These are phyloP conservation scores for Ondatra zibethicus DNA, from an alignment of 2,113 vertebrate species.

Conservation along the genomic window DNA sequence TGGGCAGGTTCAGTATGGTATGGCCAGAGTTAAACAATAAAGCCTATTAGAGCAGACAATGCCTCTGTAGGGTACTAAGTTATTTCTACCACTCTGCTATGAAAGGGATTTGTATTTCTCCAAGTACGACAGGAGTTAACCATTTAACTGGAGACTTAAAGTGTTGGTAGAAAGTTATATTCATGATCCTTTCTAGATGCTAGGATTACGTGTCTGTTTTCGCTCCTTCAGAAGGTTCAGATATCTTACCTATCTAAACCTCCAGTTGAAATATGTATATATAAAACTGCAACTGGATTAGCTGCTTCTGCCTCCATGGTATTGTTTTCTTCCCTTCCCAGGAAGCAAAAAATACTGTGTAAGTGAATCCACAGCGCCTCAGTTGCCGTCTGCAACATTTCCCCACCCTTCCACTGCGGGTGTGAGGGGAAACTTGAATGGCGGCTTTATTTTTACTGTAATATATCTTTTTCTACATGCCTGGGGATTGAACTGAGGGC, in stretches of 20 bases:
- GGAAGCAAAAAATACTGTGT: background rate
- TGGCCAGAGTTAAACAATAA: background rate
- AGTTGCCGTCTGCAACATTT: background rate
- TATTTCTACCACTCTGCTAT: background rate
- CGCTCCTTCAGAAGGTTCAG: background rate
- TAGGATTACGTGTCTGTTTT: background rate
- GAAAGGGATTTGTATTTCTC: background rate
- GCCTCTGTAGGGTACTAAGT: background rate
- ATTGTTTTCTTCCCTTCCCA: background rate
- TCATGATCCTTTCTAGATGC: background rate
- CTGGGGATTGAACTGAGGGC: background rate
- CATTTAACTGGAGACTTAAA: background rate
- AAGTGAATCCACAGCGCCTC: background rate
- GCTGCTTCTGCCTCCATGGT: background rate
- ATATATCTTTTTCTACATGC: background rate
- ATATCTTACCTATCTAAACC: background rate
- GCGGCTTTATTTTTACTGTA: background rate
- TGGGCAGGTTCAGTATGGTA: background rate
- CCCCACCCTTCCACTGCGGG: accelerated
- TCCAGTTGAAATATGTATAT: background rate
- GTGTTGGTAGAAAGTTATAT: background rate
- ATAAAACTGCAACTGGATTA: background rate
- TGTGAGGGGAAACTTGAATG: background rate
- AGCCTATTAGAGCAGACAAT: background rate
- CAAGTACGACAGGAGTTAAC: background rate